Conservation (phyloP, 2,888 invertebrate species). For the Chrysolina americana region DNA sequence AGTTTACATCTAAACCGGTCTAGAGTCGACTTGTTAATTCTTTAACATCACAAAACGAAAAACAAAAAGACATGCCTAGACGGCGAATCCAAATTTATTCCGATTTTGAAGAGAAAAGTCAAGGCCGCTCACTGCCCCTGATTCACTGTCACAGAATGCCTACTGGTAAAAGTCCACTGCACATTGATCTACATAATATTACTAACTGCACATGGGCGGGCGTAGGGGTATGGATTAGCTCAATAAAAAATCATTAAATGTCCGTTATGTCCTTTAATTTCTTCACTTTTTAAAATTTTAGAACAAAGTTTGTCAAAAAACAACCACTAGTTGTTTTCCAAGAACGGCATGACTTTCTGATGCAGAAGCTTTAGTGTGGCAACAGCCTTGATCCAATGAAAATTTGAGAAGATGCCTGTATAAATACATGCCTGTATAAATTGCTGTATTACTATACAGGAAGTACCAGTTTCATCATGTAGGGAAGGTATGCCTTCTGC, state of each 20-base stretch:
- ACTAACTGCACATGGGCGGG: conserved; percentile 7
- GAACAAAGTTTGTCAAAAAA: too few relatives aligned
- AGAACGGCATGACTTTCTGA: too few relatives aligned
- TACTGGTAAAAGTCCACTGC: conserved; percentile 40
- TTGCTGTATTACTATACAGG: too few relatives aligned
- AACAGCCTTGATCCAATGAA: too few relatives aligned
- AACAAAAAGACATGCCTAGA: conserved; percentile 44
- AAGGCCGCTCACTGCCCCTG: conserved; percentile 84
- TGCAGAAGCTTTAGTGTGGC: too few relatives aligned
- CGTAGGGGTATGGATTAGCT: not conserved
- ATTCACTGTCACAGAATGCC: conserved; percentile 36
- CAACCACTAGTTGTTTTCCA: too few relatives aligned
- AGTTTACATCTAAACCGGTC: conserved; percentile 44
- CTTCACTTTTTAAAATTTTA: too few relatives aligned
- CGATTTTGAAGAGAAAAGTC: conserved; percentile 70
- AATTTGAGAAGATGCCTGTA: too few relatives aligned
- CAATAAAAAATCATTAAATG: not conserved
- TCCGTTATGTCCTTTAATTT: too few relatives aligned
- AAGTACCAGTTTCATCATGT: too few relatives aligned
- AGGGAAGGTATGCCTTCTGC: too few relatives aligned
- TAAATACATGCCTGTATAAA: too few relatives aligned
- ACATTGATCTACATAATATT: conserved; percentile 55
- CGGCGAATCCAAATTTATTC: conserved; percentile 28
- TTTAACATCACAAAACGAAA: conserved; percentile 37
- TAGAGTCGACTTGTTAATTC: conserved; percentile 40